phyloP scores from a whole-genome alignment of 2,113 vertebrate species.

The pig (Sus scrofa) region DNA sequence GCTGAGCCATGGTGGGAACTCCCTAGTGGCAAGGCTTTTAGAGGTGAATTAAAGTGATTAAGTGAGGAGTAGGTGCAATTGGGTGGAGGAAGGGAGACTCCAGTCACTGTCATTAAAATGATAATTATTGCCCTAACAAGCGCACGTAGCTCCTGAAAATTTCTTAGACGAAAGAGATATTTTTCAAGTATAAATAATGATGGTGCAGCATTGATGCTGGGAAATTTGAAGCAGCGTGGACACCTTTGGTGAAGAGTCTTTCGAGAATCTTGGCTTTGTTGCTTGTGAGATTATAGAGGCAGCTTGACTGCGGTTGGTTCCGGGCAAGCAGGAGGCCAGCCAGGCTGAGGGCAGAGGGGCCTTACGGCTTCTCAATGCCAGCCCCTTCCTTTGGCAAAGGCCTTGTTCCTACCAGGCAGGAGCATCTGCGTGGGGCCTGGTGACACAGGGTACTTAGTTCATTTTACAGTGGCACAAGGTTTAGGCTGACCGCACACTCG shows the following conservation, averaged over 20 bases:
- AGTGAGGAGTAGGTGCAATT: constrained; percentile 7
- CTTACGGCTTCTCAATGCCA: neutral
- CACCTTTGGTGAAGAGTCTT: neutral
- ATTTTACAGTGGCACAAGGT: constrained; percentile 29
- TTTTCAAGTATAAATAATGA: constrained; percentile 64
- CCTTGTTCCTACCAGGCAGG: neutral
- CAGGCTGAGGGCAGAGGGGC: neutral
- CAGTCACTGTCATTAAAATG: constrained; percentile 20
- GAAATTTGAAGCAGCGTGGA: constrained; percentile 21
- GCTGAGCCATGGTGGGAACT: too few species aligned
- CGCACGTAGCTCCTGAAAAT: constrained; percentile 25
- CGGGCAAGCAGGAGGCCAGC: neutral
- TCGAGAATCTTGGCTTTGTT: constrained; percentile 22
- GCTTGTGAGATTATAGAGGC: constrained; percentile 8
- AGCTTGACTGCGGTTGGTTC: neutral
- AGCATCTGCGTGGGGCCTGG: neutral
- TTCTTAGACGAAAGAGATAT: constrained; percentile 61
- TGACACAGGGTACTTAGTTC: constrained; percentile 24
- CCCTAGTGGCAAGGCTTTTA: constrained; percentile 24
- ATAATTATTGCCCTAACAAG: constrained; percentile 45
- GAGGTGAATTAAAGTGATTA: constrained; percentile 39
- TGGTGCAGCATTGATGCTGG: neutral
- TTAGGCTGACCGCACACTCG: constrained; percentile 34
- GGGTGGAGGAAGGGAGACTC: neutral
- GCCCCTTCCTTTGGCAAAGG: neutral